These are phyloP conservation scores for Mactromeris polynyma DNA, from an alignment of 2,888 invertebrate genomes.

Conservation along the genomic window DNA sequence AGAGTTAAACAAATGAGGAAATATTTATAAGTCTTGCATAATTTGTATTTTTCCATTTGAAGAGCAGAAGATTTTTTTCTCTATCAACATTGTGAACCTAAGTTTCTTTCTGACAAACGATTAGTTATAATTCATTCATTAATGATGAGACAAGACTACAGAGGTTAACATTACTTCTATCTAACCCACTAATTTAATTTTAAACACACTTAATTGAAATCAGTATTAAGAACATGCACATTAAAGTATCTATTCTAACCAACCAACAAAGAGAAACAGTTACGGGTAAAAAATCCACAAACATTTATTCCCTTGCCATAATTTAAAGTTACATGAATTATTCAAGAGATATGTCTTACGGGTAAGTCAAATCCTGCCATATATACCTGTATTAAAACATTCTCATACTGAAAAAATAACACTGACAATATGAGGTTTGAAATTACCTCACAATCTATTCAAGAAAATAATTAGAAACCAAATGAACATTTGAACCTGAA, in stretches of 20 bases:
- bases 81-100: too few relatives aligned
- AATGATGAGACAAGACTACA: too few relatives aligned
- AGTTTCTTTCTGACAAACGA: too few relatives aligned
- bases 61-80: too few relatives aligned
- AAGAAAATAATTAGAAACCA: neutral
- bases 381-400: conserved; percentile 33
- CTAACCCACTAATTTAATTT: neutral
- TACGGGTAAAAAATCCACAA: neutral
- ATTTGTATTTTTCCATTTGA: too few relatives aligned
- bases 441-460: neutral
- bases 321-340: neutral
- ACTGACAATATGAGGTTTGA: neutral
- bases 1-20: too few relatives aligned
- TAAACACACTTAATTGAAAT: neutral
- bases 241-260: neutral
- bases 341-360: conserved; percentile 10
- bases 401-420: conserved; percentile 41
- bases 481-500: too few relatives aligned
- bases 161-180: neutral
- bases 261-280: neutral
- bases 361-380: neutral
- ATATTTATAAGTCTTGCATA: too few relatives aligned
- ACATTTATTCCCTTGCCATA: neutral
- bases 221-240: conserved; percentile 4
- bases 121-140: too few relatives aligned